Evolutionary conservation across 2,888 invertebrate genomes (phyloP), one percentile per base, ranked within the genome.

Genomic region (Drosophila fulvimacula): DNA sequence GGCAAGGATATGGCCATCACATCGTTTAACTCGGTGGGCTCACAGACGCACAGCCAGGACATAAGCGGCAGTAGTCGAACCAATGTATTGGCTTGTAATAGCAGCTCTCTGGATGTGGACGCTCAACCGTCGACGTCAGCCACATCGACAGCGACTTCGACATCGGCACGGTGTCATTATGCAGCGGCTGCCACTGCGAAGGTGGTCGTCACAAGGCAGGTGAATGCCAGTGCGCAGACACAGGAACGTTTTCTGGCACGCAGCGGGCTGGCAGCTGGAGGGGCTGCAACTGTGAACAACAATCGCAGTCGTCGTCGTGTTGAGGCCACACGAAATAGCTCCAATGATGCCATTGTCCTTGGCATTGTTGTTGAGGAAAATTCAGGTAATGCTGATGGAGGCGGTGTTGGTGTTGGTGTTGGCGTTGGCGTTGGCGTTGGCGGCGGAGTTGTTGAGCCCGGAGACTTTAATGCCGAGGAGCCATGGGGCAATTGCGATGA

Each of bases 401-500:
- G 41, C 1, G 59, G 30, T n/a, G 41, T 61, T 36, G 10, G 17
- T 1, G 17, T 39, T n/a, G n/a, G n/a, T n/a, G n/a, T n/a, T n/a
- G n/a, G 30, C 1, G 57, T 17, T n/a, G 46, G 62, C 36, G 27
- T 17, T 1, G 38, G 34, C 1, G 57, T n/a, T 24, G 34, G 61
- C 27, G 48, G 63, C 39, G 68, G 76, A 0, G 46, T 72, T 5
- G 69, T 75, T 1, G 90, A 83, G n/a, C 80, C 80, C 0, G 79
- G 73, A 5, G 87, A 90, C 10, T 88, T 84, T 13, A 90, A 72
- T 57, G 86, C 77, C 39, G 87, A 92, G 9, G 92, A 92, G 27
- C 90, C 91, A 0, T 92, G 92, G 92, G 92, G 87, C 41, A 93
- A 92, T 68, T 91, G 92, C 69, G 93, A 93, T 41, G 93, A 92